Evolutionary conservation across 2,888 invertebrate genomes (phyloP).

Genomic region (Apamea crenata): DNA sequence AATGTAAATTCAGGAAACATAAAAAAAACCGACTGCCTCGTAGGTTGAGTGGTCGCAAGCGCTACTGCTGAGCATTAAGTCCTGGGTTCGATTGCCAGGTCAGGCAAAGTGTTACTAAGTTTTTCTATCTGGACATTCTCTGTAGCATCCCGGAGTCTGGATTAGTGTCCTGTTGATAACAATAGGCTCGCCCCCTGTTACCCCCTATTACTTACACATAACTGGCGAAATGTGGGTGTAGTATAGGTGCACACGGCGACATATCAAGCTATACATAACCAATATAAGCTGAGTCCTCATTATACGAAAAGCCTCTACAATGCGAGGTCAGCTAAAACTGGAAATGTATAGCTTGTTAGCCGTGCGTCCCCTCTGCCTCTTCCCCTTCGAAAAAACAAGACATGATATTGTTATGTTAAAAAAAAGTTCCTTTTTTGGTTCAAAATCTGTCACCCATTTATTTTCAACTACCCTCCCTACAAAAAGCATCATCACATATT

Average conservation of each 20-base stretch:
- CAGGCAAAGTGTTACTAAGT: background rate
- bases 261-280: no score
- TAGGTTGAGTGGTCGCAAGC: background rate
- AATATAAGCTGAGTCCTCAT: no score
- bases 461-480: background rate
- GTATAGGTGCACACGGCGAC: no score
- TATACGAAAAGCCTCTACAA: no score
- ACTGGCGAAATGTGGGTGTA: background rate
- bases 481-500: slow-evolving; percentile 61
- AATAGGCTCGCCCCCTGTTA: background rate
- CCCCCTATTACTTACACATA: background rate
- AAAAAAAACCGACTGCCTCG: background rate
- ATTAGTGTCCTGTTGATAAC: no score
- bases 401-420: background rate
- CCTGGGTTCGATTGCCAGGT: background rate
- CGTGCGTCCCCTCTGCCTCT: background rate
- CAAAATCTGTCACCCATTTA: background rate
- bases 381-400: background rate
- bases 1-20: background rate
- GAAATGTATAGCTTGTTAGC: no score
- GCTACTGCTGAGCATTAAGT: no score
- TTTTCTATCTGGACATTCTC: background rate
- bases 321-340: no score
- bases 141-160: no score
- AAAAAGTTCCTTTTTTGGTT: background rate